Evolutionary conservation across 2,888 invertebrate species (phyloP).

Genomic region (Dolomedes plantarius): DNA sequence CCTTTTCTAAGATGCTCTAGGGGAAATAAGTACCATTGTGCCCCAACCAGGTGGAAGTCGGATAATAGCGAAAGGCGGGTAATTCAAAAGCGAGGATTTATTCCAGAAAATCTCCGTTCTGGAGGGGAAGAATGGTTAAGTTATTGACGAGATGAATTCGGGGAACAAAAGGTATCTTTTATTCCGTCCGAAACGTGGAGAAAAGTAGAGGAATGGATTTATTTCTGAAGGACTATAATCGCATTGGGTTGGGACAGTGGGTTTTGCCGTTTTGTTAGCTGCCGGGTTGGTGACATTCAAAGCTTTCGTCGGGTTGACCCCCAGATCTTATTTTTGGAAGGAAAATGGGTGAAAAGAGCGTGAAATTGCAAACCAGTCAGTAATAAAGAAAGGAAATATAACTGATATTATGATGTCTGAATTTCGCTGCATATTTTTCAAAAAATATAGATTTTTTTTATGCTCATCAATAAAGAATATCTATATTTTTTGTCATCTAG

Average conservation of each 20-base stretch:
- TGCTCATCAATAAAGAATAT: too few relatives aligned
- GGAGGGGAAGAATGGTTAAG: not conserved
- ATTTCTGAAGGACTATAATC: not conserved
- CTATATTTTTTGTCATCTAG: too few relatives aligned
- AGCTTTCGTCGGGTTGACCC: too few relatives aligned
- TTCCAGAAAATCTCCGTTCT: not conserved
- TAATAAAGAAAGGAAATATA: too few relatives aligned
- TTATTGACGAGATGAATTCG: not conserved
- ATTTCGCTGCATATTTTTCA: too few relatives aligned
- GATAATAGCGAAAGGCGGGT: not conserved
- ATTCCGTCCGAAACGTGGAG: not conserved
- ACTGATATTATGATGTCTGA: too few relatives aligned
- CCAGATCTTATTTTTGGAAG: too few relatives aligned
- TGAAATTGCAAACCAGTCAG: too few relatives aligned
- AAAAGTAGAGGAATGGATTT: not conserved
- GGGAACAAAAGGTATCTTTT: not conserved
- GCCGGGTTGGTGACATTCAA: not conserved
- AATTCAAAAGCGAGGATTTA: not conserved
- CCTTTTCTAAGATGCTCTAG: not conserved
- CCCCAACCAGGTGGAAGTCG: not conserved
- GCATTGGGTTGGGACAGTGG: not conserved
- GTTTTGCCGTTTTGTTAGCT: not conserved
- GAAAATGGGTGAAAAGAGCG: too few relatives aligned
- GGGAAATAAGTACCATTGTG: not conserved
- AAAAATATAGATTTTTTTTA: too few relatives aligned